A percentile compares a stretch with the other conserved stretches of the same genome.
Conservation (phyloP, 2,113 vertebrate species). For the Pogona vitticeps region DNA sequence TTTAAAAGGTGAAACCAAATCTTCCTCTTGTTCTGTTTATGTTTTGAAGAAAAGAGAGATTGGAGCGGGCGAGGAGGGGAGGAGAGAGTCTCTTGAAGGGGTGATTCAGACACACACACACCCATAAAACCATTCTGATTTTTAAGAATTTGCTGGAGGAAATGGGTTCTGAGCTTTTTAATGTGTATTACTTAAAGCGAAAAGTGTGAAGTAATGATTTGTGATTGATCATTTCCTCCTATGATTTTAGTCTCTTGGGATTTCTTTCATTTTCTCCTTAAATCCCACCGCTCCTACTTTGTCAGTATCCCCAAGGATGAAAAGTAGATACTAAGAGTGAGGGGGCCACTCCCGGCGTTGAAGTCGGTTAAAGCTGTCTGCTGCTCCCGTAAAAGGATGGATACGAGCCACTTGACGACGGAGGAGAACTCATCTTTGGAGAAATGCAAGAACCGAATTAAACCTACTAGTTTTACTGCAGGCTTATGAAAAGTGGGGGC, state of each 20-base stretch:
- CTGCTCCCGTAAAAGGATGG: not conserved
- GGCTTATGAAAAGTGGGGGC: fast-evolving
- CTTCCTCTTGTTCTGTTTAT: constrained; percentile 5
- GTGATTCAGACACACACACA: not conserved
- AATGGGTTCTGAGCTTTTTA: not conserved
- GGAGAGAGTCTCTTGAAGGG: not conserved
- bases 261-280: not conserved
- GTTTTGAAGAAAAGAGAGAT: not conserved
- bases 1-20: not conserved
- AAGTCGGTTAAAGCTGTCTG: not conserved
- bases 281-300: not conserved
- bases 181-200: not conserved
- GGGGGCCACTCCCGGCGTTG: not conserved
- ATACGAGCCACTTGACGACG: not conserved
- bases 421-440: not conserved
- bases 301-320: not conserved
- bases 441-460: not conserved
- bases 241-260: not conserved
- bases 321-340: not conserved
- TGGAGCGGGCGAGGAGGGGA: fast-evolving
- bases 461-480: not conserved
- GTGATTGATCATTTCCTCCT: not conserved
- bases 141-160: not conserved
- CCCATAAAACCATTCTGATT: not conserved
- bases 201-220: not conserved